These are phyloP conservation scores for Drosophila varians DNA, from an alignment of 1,140 invertebrate species.

Conservation along the genomic window DNA sequence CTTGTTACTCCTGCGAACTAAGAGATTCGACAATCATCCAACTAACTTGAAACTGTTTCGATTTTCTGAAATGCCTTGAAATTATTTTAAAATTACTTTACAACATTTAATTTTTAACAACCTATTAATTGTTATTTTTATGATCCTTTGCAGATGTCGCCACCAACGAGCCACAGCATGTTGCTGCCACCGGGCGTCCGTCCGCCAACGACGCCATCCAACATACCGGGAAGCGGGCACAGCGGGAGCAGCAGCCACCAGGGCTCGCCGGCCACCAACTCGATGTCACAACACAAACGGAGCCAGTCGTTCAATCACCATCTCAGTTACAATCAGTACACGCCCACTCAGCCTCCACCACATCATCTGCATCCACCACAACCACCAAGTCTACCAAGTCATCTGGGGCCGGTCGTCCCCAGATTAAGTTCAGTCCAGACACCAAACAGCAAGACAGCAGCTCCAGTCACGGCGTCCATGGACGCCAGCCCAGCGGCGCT, in stretches of 20 bases:
- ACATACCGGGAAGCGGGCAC: slow-evolving; percentile 42
- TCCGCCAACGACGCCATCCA: slow-evolving; percentile 37
- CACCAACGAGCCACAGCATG: slow-evolving; percentile 79
- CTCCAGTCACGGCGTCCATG: slow-evolving; percentile 51
- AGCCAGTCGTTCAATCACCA: slow-evolving; percentile 88
- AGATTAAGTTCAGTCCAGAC: slow-evolving; percentile 83
- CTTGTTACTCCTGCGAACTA: slow-evolving; percentile 44
- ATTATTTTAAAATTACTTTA: not conserved
- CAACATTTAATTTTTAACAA: not conserved
- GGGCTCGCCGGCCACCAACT: slow-evolving; percentile 49
- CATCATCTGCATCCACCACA: slow-evolving; percentile 84
- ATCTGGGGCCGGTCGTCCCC: slow-evolving; percentile 76
- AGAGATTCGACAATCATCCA: slow-evolving; percentile 35
- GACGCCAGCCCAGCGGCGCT: slow-evolving; percentile 52
- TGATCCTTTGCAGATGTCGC: slow-evolving; percentile 84
- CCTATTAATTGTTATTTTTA: not conserved
- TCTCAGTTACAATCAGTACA: slow-evolving; percentile 87
- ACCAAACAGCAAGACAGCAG: slow-evolving; percentile 81
- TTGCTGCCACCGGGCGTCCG: slow-evolving; percentile 59
- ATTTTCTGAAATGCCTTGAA: not conserved
- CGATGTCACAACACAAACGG: slow-evolving; percentile 86
- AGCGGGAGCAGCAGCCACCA: slow-evolving; percentile 44
- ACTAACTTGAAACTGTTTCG: slow-evolving; percentile 28
- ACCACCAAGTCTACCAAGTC: slow-evolving; percentile 83
- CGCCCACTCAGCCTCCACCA: slow-evolving; percentile 85